phyloP scores from a whole-genome alignment of 2,888 invertebrate genomes.

The Agrochola macilenta region DNA sequence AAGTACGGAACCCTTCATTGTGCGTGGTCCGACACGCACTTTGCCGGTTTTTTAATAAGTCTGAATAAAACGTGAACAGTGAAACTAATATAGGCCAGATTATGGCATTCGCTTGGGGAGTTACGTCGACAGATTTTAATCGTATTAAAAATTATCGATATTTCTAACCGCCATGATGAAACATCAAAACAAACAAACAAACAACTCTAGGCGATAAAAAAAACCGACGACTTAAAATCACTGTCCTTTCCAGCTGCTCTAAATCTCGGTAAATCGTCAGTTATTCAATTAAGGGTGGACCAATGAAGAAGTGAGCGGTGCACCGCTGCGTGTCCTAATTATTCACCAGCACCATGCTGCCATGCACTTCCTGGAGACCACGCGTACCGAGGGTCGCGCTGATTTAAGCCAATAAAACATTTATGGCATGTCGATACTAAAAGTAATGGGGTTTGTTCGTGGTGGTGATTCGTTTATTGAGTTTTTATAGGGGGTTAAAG shows the following conservation, averaged over 20 bases:
- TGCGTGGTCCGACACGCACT: no score
- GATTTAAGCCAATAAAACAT: constrained; percentile 64
- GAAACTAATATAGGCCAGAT: not conserved
- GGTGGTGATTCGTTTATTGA: constrained; percentile 53
- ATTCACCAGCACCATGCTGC: constrained; percentile 54
- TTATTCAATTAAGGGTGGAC: constrained; percentile 71
- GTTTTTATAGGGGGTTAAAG: constrained; percentile 43
- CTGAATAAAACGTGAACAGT: constrained; percentile 5
- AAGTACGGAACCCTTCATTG: no score
- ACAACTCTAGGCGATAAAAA: not conserved
- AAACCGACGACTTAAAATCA: not conserved
- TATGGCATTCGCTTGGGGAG: not conserved
- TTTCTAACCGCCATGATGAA: not conserved
- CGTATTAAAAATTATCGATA: not conserved
- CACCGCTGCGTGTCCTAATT: constrained; percentile 69
- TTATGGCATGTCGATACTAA: constrained; percentile 59
- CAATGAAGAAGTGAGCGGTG: constrained; percentile 67
- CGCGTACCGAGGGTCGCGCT: constrained; percentile 45
- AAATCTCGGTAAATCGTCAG: constrained; percentile 48
- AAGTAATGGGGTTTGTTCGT: constrained; percentile 63
- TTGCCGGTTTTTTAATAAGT: no score
- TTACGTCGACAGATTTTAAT: no score
- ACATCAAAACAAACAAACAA: not conserved
- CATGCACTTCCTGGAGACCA: constrained; percentile 57
- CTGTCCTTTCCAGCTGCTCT: constrained; percentile 17